Percentiles rank a stretch among this genome's conserved stretches.
Conservation (phyloP, 2,113 vertebrate species). For the Paralichthys olivaceus region DNA sequence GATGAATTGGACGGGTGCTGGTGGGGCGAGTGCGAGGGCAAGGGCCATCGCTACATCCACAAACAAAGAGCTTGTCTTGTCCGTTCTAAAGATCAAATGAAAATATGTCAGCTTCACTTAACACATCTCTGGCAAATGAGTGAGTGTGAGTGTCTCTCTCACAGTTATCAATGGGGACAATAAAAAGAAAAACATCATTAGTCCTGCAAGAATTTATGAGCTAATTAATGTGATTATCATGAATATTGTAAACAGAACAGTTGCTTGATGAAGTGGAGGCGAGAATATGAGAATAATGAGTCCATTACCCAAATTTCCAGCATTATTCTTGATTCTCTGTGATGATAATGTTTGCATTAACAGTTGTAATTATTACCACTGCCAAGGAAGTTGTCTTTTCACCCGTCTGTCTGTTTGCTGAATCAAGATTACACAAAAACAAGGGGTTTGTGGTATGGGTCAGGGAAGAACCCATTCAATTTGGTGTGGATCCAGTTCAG, state of each 20-base stretch:
- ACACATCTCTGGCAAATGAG: slow-evolving; percentile 42
- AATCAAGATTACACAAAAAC: too few relatives aligned
- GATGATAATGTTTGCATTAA: neutral
- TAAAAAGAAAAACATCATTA: slow-evolving; percentile 31
- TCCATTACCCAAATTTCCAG: neutral
- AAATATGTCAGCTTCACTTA: slow-evolving; percentile 57
- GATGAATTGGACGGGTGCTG: slow-evolving; percentile 48
- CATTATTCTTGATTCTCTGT: neutral
- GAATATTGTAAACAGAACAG: slow-evolving; percentile 3
- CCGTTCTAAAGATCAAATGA: slow-evolving; percentile 66
- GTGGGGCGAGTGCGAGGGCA: slow-evolving; percentile 55
- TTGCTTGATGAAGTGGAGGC: neutral
- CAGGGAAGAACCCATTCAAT: too few relatives aligned
- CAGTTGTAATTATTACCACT: neutral
- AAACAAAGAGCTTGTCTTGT: slow-evolving; percentile 71
- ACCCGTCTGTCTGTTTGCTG: too few relatives aligned
- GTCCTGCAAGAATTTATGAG: slow-evolving; percentile 27
- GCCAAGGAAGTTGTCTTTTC: too few relatives aligned
- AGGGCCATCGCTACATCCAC: slow-evolving; percentile 51
- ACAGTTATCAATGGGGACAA: slow-evolving; percentile 26
- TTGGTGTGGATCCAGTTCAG: too few relatives aligned
- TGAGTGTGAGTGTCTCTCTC: slow-evolving; percentile 25
- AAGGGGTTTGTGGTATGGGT: too few relatives aligned
- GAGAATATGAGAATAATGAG: too few relatives aligned
- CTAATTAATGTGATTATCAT: slow-evolving; percentile 36